Evolutionary conservation across 2,113 vertebrate species (phyloP).

Genomic region (Carlito syrichta): DNA sequence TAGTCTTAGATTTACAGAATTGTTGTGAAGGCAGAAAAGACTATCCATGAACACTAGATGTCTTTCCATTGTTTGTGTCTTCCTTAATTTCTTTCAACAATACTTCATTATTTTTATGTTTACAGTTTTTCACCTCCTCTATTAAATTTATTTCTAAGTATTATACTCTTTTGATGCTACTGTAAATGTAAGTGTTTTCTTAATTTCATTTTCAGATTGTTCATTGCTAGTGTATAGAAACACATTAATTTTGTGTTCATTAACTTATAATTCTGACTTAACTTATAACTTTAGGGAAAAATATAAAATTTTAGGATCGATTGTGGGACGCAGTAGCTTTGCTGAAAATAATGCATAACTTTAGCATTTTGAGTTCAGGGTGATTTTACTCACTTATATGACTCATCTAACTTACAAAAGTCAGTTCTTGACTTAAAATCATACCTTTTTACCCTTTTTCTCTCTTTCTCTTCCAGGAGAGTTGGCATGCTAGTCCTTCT

Average conservation of each 20-base stretch:
- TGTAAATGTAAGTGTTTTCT: not conserved
- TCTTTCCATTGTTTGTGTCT: not conserved
- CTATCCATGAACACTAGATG: not conserved
- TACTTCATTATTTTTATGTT: not conserved
- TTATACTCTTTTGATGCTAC: not conserved
- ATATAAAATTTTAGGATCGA: not conserved
- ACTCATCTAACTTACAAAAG: not conserved
- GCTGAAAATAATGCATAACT: not conserved
- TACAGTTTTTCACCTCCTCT: not conserved
- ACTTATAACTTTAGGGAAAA: not conserved
- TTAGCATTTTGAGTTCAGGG: not conserved
- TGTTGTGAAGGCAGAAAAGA: not conserved
- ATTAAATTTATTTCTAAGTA: not conserved
- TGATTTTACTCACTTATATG: not conserved
- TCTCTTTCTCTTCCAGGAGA: not conserved
- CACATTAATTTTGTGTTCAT: not conserved
- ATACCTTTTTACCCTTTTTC: not conserved
- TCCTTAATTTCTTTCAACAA: not conserved
- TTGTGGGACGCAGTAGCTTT: not conserved
- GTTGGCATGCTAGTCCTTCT: not conserved
- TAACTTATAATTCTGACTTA: not conserved
- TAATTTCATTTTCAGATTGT: not conserved
- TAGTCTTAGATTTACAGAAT: not conserved
- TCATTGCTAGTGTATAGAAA: not conserved
- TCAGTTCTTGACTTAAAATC: not conserved